Base-by-base conservation (phyloP, 64 coral and sea anemone genomes). In the Cladopsammia gracilis region DNA sequence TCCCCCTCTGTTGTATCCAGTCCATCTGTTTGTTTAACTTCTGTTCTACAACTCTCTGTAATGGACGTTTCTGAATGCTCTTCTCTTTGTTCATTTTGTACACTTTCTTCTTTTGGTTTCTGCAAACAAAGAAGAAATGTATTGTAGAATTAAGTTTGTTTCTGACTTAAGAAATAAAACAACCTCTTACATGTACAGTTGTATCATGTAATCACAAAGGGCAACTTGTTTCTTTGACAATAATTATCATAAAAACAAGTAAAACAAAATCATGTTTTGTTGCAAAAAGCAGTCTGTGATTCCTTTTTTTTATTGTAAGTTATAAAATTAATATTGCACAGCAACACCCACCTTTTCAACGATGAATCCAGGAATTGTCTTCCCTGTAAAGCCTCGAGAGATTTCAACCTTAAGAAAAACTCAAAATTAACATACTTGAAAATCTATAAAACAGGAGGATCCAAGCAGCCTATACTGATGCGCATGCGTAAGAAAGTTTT, bases 351-450 rank as follows among this genome's bases (percentile, higher is more conserved):
- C 90, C 70, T 92, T 86, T 92, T 98, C 96, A 26, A 93, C 78
- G 91, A 78, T 93, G 76, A 98, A 98, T 12, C 97, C 97, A 70
- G 97, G 97, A 34, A 98, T 72, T 11, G 81, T 87, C 48, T 75
- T 89, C 25, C 86, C 86, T 73, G 71, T 43, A 10, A 70, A 73
- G 64, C 81, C 90, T 51, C 91, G 58, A 61, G 88, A 86, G 53
- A 95, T 77, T 51, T 93, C 76, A 46, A 98, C 97, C 97, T 98
- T 20, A 11, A 57, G 25, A 51, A 70, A 43, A 11, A 48, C 11
- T 61, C 6, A 42, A 45, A 15, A 71, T 24, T 46, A 18, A 69
- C 11, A 25, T 20, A 51, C 48, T 10, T 25, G 34, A 34, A 34
- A 34, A 34, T 34, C 34, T 34, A 34, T 34, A 25, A 16, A 16